Evolutionary conservation across 2,113 vertebrate species (phyloP).

Genomic region (Sprattus sprattus): DNA sequence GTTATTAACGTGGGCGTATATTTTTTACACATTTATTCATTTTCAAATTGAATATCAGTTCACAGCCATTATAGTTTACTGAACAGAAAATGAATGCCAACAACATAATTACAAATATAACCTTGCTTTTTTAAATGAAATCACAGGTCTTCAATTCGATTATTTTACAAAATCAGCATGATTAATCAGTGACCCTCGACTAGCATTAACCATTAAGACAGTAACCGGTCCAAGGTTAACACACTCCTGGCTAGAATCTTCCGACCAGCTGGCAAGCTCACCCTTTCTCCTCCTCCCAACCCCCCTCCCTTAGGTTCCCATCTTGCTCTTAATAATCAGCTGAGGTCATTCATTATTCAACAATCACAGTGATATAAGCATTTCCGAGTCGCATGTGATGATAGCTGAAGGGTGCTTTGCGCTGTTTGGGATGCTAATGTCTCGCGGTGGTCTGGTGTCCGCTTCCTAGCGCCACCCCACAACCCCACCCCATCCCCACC

Average conservation of each 20-base stretch:
- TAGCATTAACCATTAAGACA: background rate
- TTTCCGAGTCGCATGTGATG: conserved; percentile 33
- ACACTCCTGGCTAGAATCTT: background rate
- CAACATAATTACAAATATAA: background rate
- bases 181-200: background rate
- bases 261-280: background rate
- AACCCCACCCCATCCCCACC: background rate
- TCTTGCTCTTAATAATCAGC: conserved; percentile 42
- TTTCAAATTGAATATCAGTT: no score
- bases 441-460: background rate
- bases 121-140: background rate
- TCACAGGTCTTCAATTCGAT: background rate
- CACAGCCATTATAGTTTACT: no score
- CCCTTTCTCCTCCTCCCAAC: background rate
- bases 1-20: background rate
- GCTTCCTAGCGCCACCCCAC: background rate
- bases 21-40: no score
- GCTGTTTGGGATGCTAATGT: conserved; percentile 21
- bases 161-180: background rate
- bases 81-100: background rate
- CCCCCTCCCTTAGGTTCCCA: background rate
- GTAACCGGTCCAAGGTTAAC: background rate
- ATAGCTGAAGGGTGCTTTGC: conserved; percentile 28
- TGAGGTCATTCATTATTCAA: conserved; percentile 51
- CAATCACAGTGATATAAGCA: conserved; percentile 34